Percentiles rank a stretch among this genome's conserved stretches.
phyloP scores from a whole-genome alignment of 1,140 invertebrate species.

The Magallana angulata region DNA sequence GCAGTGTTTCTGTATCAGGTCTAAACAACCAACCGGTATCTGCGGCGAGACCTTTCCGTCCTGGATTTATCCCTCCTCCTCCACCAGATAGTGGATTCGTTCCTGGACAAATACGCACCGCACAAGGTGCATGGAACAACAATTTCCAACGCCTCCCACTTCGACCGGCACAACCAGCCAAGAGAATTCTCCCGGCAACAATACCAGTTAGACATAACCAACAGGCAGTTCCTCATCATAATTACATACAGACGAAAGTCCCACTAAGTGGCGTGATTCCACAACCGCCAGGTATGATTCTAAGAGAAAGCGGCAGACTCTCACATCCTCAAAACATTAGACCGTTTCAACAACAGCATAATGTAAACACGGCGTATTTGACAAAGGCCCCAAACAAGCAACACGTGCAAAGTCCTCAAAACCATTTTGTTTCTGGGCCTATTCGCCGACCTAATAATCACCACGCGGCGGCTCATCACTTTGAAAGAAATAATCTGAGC shows the following conservation, averaged over 20 bases:
- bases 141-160: neutral
- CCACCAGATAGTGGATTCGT: too few species aligned
- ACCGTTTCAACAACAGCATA: neutral
- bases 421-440: neutral
- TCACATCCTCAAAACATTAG: neutral
- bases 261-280: neutral
- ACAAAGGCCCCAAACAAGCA: neutral
- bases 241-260: slow-evolving; percentile 5
- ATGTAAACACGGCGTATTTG: neutral
- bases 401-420: neutral
- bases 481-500: neutral
- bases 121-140: too few species aligned
- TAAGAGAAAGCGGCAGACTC: neutral
- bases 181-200: too few species aligned
- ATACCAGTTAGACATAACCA: neutral
- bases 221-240: neutral
- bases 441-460: neutral
- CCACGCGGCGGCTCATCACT: neutral
- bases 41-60: neutral
- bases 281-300: neutral
- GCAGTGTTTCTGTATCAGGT: neutral
- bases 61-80: too few species aligned
- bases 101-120: too few species aligned
- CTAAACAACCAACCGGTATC: neutral
- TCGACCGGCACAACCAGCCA: too few species aligned